Base-by-base conservation (phyloP, 2,797 vertebrate species). In the Merluccius polli region DNA sequence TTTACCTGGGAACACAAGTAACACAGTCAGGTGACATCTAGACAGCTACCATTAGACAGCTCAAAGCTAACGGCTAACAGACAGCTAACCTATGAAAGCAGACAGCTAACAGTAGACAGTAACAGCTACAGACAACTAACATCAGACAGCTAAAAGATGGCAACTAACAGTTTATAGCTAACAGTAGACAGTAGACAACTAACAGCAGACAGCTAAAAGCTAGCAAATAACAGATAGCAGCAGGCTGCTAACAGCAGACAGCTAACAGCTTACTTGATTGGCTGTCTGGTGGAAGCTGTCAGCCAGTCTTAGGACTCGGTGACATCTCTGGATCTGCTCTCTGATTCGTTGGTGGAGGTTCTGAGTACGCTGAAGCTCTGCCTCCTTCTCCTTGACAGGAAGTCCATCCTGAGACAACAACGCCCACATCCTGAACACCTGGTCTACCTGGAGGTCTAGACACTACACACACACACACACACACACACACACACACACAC, bases 301-400 rank as follows among this genome's bases (percentile, higher is more conserved):
- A 18, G 86, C 87, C 87, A 94, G 94, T 72, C 88, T 89, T 70
- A 98, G 92, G 88, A 97, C 87, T 0, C 85, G 88, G 81, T 96
- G 90, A 0, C 94, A 94, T 81, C 94, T 87, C 44, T 78, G 87
- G 84, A 96, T 94, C 81, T 85, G 93, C 65, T 93, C 89, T 81
- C 91, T 94, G 76, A 97, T 86, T 0, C 21, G 89, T 80, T 93
- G 89, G 82, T 95, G 94, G 73, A 95, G 89, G 48, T 91, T 79
- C 78, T 94, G 52, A 63, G 52, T 63, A 63, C n/a, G 52, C 52
- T 24, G 88, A 52, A 97, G 91, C 35, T 96, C 92, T 10, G 89
- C 88, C 32, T 96, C 81, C 52, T 90, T 92, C 70, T 94, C 93
- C 70, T 89, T 69, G 71, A 69, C 59, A 0, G 63, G 6, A 69